Evolutionary conservation across 2,113 vertebrate species (phyloP).

Genomic region (Bubalus kerabau): DNA sequence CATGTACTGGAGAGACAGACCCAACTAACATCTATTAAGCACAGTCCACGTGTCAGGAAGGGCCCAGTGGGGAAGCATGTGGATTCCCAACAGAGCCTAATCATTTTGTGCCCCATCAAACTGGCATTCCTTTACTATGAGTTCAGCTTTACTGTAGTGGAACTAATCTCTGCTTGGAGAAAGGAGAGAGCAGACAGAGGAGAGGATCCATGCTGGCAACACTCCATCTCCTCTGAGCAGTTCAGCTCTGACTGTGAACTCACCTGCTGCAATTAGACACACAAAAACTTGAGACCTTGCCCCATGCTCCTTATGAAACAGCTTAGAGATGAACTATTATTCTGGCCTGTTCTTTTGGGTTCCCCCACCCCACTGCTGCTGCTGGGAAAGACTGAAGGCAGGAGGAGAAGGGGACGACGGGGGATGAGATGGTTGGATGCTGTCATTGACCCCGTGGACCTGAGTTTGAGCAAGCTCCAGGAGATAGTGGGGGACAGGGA

Average conservation of each 20-base stretch:
- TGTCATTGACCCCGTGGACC: not conserved
- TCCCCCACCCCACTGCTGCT: not conserved
- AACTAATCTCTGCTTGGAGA: not conserved
- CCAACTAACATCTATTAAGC: not conserved
- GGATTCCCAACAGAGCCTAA: not conserved
- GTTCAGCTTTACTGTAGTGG: not conserved
- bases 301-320: not conserved
- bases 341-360: not conserved
- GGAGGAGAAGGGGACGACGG: not conserved
- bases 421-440: not conserved
- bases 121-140: not conserved
- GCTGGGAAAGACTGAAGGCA: not conserved
- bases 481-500: not conserved
- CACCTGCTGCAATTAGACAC: not conserved
- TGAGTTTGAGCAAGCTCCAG: not conserved
- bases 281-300: not conserved
- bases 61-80: not conserved
- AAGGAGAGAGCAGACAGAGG: not conserved
- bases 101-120: not conserved
- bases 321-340: not conserved
- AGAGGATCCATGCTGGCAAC: not conserved
- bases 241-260: not conserved
- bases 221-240: not conserved
- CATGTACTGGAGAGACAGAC: not conserved
- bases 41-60: not conserved